Conservation (phyloP, 53 echinoderm and acorn worm genomes). For the Actinopyga echinites region DNA sequence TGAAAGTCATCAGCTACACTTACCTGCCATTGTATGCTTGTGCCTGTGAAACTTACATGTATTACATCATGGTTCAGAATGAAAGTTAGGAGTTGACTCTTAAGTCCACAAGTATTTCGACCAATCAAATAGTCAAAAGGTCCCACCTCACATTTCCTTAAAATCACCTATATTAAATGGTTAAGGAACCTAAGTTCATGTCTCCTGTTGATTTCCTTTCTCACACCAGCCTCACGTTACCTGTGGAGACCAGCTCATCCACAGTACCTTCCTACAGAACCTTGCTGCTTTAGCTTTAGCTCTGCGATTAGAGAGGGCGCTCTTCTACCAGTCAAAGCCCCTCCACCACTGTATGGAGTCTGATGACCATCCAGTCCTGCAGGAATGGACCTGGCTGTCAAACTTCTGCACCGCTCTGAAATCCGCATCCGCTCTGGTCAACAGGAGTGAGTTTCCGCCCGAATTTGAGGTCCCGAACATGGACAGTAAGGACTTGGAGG, state of each 20-base stretch:
- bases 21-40: no score
- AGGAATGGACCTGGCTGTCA: slow-evolving; percentile 93
- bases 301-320: slow-evolving; percentile 73
- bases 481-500: slow-evolving; percentile 67
- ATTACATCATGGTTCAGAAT: no score
- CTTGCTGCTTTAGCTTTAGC: slow-evolving; percentile 86
- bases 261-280: slow-evolving; percentile 93
- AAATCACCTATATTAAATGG: no score
- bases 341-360: slow-evolving; percentile 67
- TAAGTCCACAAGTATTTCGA: no score
- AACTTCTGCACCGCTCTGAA: slow-evolving; percentile 96
- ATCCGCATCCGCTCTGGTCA: slow-evolving; percentile 78
- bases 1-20: no score
- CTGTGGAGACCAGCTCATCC: slow-evolving; percentile 93
- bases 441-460: slow-evolving; percentile 61
- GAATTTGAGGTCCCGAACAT: slow-evolving; percentile 86
- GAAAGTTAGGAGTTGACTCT: no score
- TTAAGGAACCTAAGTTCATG: no score
- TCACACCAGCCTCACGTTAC: slow-evolving; percentile 75
- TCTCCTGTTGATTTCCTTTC: no score
- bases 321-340: slow-evolving; percentile 69
- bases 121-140: no score
- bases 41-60: no score
- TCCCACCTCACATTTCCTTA: no score
- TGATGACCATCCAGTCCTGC: slow-evolving; percentile 52